A percentile compares a stretch with the other conserved stretches of the same genome.
phyloP scores from a whole-genome alignment of 2,797 vertebrate genomes.

The Hapalemur alaotrensis region DNA sequence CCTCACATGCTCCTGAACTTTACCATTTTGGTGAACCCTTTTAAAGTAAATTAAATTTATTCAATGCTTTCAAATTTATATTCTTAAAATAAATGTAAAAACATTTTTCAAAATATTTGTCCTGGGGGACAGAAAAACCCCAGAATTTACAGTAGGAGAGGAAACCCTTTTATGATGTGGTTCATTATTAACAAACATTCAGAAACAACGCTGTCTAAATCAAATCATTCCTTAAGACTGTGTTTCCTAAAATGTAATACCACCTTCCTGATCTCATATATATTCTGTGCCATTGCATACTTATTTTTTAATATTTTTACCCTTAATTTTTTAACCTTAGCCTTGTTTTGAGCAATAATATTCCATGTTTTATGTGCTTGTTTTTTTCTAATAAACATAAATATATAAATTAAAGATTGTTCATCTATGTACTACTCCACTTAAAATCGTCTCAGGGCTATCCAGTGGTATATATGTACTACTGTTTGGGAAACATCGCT shows the following conservation, averaged over 20 bases:
- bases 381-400: conserved; percentile 52
- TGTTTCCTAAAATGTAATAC: background rate
- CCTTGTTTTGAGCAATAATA: conserved; percentile 7
- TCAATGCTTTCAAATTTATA: conserved; percentile 27
- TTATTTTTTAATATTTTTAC: conserved; percentile 9
- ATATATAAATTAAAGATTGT: background rate
- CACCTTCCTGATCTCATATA: background rate
- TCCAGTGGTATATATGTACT: background rate
- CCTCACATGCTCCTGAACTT: background rate
- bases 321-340: background rate
- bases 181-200: background rate
- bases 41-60: conserved; percentile 52
- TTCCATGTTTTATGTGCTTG: conserved; percentile 37
- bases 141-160: background rate
- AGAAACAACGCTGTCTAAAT: conserved; percentile 20
- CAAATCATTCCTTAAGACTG: background rate
- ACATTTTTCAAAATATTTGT: conserved; percentile 17
- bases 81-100: conserved; percentile 47
- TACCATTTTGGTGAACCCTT: conserved; percentile 40
- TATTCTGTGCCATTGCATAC: background rate
- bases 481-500: background rate
- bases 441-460: conserved; percentile 67
- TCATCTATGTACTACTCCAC: conserved; percentile 27
- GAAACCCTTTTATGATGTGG: background rate
- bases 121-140: background rate